Conservation (phyloP, 2,888 invertebrate genomes). For the Myopa tessellatipennis region DNA sequence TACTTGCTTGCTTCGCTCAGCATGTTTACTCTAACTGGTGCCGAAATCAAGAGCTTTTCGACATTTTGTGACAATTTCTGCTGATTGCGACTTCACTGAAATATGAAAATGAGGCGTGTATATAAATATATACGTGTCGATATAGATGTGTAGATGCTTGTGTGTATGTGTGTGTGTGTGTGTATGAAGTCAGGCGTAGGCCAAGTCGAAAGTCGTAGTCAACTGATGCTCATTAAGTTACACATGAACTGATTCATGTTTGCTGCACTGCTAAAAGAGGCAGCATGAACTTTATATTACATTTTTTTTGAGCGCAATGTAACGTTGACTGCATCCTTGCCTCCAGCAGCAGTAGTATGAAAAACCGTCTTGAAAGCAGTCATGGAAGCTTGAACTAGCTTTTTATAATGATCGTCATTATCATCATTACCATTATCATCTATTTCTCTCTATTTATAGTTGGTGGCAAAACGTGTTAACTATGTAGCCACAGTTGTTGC, state of each 20-base stretch:
- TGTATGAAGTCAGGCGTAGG: background rate
- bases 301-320: background rate
- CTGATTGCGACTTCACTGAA: too few species aligned
- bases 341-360: background rate
- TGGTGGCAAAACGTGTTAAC: slow-evolving; percentile 24
- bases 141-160: too few species aligned
- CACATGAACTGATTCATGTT: slow-evolving; percentile 24
- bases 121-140: too few species aligned
- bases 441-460: slow-evolving; percentile 13
- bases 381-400: background rate
- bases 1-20: background rate
- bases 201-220: background rate
- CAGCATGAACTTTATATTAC: slow-evolving; percentile 3
- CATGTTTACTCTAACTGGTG: background rate
- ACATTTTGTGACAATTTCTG: slow-evolving; percentile 13
- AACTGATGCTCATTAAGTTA: slow-evolving; percentile 23
- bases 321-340: background rate
- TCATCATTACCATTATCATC: slow-evolving; percentile 20
- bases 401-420: slow-evolving; percentile 4
- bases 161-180: too few species aligned
- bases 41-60: slow-evolving; percentile 3
- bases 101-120: too few species aligned
- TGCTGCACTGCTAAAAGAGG: background rate
- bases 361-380: background rate
- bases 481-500: slow-evolving; percentile 28